Evolutionary conservation across 2,888 invertebrate genomes (phyloP), one percentile per base, ranked within the genome.

Genomic region (Cyclophora albipunctata): DNA sequence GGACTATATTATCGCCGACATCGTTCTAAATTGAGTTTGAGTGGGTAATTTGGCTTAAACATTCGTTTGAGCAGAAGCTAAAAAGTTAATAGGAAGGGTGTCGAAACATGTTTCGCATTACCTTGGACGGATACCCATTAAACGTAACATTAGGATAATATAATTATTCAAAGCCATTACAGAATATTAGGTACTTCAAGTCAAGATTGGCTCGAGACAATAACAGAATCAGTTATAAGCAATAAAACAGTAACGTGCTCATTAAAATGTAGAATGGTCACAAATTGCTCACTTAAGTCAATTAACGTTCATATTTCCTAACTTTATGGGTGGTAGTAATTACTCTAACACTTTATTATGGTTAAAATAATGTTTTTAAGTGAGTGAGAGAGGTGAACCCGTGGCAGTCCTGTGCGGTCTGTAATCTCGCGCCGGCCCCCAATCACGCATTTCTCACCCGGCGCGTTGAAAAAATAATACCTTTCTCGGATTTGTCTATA

Each of bases 391-490:
- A 74, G 76, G 72, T 71, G 65, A 67, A 80, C 72, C 77, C 84
- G 84, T 84, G 84, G 85, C 84, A 81, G 86, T 79, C 79, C 60
- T 63, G 74, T 67, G 71, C 59, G 66, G 72, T 73, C 86, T 88
- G 86, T 88, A 86, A 88, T 88, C 85, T 80, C 62, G 63, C 50
- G 80, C 88, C 87, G 87, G 78, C 78, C 85, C 77, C 76, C 84
- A 88, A 87, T 88, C 86, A 86, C 78, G 83, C 84, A 83, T 80
- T 88, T 88, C 87, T 88, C 88, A 88, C 88, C 85, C 85, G 75
- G 63, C 83, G 88, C 84, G 87, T 81, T 88, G 86, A 88, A 88
- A 88, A 87, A 88, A 88, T 88, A 84, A 88, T 85, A 84, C 81
- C 75, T 81, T 75, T 73, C 70, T 67, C 77, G 78, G 81, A 80